A percentile compares a stretch with the other conserved stretches of the same genome.
These are phyloP conservation scores for Oegoconia quadripuncta DNA, from an alignment of 2,888 invertebrate species.

Conservation along the genomic window DNA sequence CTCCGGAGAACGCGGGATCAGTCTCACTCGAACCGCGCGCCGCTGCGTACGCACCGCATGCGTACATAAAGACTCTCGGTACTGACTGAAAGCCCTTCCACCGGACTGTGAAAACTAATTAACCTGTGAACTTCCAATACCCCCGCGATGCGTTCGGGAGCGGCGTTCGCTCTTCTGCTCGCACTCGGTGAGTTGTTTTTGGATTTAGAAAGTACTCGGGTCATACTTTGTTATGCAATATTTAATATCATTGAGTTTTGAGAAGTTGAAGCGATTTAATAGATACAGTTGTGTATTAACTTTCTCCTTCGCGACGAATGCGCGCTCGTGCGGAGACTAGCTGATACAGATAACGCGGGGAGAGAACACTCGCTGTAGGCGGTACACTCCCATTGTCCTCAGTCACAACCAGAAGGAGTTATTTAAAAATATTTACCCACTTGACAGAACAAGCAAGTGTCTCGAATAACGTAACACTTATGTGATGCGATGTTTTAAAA, in stretches of 20 bases:
- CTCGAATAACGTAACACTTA: too few relatives aligned
- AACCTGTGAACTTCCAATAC: not conserved
- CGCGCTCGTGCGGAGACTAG: too few relatives aligned
- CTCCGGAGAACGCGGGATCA: conserved; percentile 24
- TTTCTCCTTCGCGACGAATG: too few relatives aligned
- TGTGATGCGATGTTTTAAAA: too few relatives aligned
- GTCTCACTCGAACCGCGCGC: conserved; percentile 23
- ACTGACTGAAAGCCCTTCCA: not conserved
- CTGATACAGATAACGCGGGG: too few relatives aligned
- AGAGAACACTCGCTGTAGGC: too few relatives aligned
- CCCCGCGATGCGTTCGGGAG: conserved; percentile 28
- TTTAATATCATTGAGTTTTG: not conserved
- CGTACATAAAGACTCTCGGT: conserved; percentile 1
- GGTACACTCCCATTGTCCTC: too few relatives aligned
- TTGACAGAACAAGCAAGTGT: too few relatives aligned
- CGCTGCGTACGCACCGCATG: conserved; percentile 1
- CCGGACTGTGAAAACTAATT: not conserved
- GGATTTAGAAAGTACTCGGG: not conserved
- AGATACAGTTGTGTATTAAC: too few relatives aligned
- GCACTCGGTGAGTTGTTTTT: conserved; percentile 38
- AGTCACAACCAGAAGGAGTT: too few relatives aligned
- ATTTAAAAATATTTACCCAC: too few relatives aligned
- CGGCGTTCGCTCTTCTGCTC: conserved; percentile 34
- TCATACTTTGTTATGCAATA: not conserved
- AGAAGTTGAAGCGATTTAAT: not conserved